Base-by-base conservation (phyloP, 2,888 invertebrate genomes). In the Pediacus dermestoides region DNA sequence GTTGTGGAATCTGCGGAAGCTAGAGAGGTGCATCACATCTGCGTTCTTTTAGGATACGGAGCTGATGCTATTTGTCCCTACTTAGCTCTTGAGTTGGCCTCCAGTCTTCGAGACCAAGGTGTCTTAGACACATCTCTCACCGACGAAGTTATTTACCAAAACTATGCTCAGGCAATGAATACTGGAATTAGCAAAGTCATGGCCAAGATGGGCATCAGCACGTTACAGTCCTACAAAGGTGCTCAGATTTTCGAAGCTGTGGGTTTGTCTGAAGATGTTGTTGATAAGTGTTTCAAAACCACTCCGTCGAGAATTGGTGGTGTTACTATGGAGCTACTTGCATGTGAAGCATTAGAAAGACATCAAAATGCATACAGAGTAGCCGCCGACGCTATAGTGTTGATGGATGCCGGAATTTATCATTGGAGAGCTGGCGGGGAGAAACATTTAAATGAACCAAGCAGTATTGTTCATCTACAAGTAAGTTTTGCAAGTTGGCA, bases 151-250 rank as follows among this genome's bases (percentile, higher is more conserved):
- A 85, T 96, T 50, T 94, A 84, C 68, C 71, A 76, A 41, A 87
- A 94, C 52, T 99, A 95, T 70, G 82, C 91, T 25, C 85, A 86
- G 50, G 93, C 96, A 23, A 66, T 67, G 60, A 61, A 63, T 39
- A 70, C 68, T n/a, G 70, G 68, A 16, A 64, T 68, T 35, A 66
- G 59, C 32, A 93, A 93, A 70, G 91, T 80, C 0, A 99, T 99
- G 97, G 97, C 99, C 3, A 99, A 99, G 70, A 99, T 99, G 99
- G 99, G 99, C 39, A 99, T 99, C 63, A 95, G 94, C 39, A 99
- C 97, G 0, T 73, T 99, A 23, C 97, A 97, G 67, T 96, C 95
- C 0, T 99, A 99, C 72, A 97, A 96, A 74, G 91, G 95, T 47
- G 99, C 99, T 1, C 99, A 99, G 73, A 99, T 99, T 57, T 99